phyloP scores from a whole-genome alignment of 1,140 invertebrate genomes.

The Ladona fulva region DNA sequence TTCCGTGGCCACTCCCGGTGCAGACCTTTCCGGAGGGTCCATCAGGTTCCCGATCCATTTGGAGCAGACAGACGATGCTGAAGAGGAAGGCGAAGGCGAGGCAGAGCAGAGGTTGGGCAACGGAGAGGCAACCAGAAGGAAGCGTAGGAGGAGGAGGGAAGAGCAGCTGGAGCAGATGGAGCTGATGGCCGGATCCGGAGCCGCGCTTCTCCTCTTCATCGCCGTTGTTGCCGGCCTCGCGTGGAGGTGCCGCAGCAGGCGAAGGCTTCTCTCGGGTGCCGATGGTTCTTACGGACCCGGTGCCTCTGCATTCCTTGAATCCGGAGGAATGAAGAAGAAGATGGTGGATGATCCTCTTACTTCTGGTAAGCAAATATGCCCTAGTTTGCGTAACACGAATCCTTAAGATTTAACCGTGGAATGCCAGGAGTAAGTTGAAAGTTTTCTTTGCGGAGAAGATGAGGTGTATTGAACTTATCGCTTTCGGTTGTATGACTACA shows the following conservation, averaged over 20 bases:
- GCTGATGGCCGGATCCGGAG: constrained; percentile 41
- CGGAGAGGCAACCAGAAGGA: constrained; percentile 48
- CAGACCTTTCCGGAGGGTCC: not conserved
- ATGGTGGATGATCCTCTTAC: too few species aligned
- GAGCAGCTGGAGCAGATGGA: constrained; percentile 39
- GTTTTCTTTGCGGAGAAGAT: too few species aligned
- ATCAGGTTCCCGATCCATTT: not conserved
- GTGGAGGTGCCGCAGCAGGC: constrained; percentile 35
- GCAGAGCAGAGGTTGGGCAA: constrained; percentile 46
- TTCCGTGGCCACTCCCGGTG: not conserved
- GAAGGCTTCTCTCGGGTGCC: too few species aligned
- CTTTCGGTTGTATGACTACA: too few species aligned
- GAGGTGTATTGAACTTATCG: too few species aligned
- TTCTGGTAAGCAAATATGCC: too few species aligned
- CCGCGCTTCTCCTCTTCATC: constrained; percentile 45
- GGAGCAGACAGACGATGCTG: constrained; percentile 42
- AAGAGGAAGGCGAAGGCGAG: constrained; percentile 50
- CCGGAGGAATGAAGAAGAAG: too few species aligned
- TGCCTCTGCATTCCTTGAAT: too few species aligned
- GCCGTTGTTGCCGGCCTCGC: constrained; percentile 40
- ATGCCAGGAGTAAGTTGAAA: too few species aligned
- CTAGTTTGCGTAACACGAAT: too few species aligned
- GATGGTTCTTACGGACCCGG: too few species aligned
- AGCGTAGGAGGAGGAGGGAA: constrained; percentile 35
- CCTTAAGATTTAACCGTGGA: too few species aligned